A percentile compares a stretch with the other conserved stretches of the same genome.
These are phyloP conservation scores for Yasuhikotakia modesta DNA, from an alignment of 2,797 vertebrate species.

Conservation along the genomic window DNA sequence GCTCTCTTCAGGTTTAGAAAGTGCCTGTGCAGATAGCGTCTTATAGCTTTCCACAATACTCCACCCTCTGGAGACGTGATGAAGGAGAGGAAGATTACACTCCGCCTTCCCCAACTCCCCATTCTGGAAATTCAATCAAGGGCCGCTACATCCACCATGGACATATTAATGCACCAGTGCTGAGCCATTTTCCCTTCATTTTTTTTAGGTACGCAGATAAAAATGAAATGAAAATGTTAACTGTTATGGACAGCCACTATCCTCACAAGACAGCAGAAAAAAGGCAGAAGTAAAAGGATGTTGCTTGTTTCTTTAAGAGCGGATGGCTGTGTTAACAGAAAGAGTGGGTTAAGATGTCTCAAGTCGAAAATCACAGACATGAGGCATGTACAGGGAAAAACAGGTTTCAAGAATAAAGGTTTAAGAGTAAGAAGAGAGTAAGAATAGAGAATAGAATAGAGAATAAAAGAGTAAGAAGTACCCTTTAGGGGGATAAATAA, in stretches of 20 bases:
- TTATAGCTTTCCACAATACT: constrained; percentile 35
- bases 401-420: no score
- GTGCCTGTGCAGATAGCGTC: constrained; percentile 36
- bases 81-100: constrained; percentile 37
- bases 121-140: constrained; percentile 47
- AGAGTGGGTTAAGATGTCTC: not conserved
- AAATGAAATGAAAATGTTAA: constrained; percentile 45
- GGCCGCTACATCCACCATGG: constrained; percentile 5
- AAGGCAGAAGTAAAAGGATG: constrained; percentile 11
- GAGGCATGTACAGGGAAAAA: not conserved
- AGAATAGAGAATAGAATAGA: no score
- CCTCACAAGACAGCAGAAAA: constrained; percentile 14
- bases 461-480: not conserved
- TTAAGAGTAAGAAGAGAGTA: no score
- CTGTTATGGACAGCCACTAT: constrained; percentile 34
- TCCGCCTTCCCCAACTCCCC: constrained; percentile 23
- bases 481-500: not conserved
- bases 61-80: constrained; percentile 23
- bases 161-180: constrained; percentile 34
- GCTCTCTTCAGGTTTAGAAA: constrained; percentile 43
- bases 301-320: not conserved
- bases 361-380: not conserved
- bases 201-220: constrained; percentile 17
- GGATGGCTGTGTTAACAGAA: constrained; percentile 1
- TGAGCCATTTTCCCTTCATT: not conserved